Evolutionary conservation across 1,140 invertebrate species (phyloP).

Genomic region (Drosophila ambigua): DNA sequence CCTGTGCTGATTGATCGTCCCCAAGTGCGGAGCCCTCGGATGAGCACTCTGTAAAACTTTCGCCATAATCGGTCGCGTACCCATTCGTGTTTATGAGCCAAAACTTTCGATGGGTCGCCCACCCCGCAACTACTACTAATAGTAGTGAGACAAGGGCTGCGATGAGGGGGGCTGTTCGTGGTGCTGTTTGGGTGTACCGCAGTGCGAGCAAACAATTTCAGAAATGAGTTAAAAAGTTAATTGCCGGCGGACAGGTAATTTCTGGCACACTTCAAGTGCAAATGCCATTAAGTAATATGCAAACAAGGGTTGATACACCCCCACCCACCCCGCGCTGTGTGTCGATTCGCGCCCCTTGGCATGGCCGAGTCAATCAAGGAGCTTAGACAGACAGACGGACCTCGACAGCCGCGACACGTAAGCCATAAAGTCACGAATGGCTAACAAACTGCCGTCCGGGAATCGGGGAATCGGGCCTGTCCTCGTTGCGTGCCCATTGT

Average conservation of each 20-base stretch:
- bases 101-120: conserved; percentile 52
- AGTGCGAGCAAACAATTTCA: conserved; percentile 60
- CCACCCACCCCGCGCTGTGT: not conserved
- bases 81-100: conserved; percentile 68
- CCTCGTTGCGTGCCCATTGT: conserved; percentile 62
- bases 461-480: conserved; percentile 11
- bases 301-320: conserved; percentile 66
- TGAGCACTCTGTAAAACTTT: conserved; percentile 35
- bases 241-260: conserved; percentile 82
- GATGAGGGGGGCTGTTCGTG: conserved; percentile 18
- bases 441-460: conserved; percentile 17
- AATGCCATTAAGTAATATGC: conserved; percentile 80
- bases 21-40: conserved; percentile 14
- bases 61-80: conserved; percentile 24
- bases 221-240: conserved; percentile 82
- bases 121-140: conserved; percentile 2
- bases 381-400: conserved; percentile 63
- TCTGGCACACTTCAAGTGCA: conserved; percentile 78
- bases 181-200: conserved; percentile 35
- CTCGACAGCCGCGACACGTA: conserved; percentile 70
- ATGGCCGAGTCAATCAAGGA: conserved; percentile 68
- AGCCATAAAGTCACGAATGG: conserved; percentile 79
- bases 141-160: not conserved
- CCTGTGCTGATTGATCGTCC: conserved; percentile 61
- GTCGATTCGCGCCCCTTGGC: conserved; percentile 16